Conservation (phyloP, 2,113 vertebrate species). For the Columba livia region DNA sequence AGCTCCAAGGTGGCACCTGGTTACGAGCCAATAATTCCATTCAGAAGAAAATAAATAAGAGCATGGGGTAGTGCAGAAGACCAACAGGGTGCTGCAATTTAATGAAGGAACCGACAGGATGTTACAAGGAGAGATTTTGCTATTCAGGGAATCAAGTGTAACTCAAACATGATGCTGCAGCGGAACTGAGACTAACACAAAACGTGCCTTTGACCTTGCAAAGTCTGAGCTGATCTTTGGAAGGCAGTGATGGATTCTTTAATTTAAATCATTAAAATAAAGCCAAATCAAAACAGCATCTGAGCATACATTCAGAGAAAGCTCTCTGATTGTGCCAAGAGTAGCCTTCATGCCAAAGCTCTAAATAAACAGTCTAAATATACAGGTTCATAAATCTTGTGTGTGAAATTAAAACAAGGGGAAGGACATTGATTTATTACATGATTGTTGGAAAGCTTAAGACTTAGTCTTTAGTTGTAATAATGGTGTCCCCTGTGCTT, state of each 20-base stretch:
- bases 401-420: conserved; percentile 62
- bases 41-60: not conserved
- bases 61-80: not conserved
- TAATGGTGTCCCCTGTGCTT: not conserved
- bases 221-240: not conserved
- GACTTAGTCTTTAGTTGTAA: conserved; percentile 31
- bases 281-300: conserved; percentile 23
- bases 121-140: not conserved
- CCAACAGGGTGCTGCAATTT: not conserved
- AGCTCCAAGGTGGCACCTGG: not conserved
- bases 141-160: fast-evolving
- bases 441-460: conserved; percentile 38
- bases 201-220: not conserved
- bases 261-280: conserved; percentile 26
- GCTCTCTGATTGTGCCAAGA: conserved; percentile 20
- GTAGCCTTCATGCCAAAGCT: not conserved
- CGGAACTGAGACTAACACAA: not conserved
- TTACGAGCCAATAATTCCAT: not conserved
- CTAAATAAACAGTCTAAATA: conserved; percentile 55
- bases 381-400: conserved; percentile 62
- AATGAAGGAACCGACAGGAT: not conserved
- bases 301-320: conserved; percentile 46
- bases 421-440: conserved; percentile 60
- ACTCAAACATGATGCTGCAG: not conserved
- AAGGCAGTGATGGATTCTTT: conserved; percentile 21